A percentile compares a stretch with the other conserved stretches of the same genome.
phyloP scores from a whole-genome alignment of 2,888 invertebrate genomes.

The Balanococcus diminutus region DNA sequence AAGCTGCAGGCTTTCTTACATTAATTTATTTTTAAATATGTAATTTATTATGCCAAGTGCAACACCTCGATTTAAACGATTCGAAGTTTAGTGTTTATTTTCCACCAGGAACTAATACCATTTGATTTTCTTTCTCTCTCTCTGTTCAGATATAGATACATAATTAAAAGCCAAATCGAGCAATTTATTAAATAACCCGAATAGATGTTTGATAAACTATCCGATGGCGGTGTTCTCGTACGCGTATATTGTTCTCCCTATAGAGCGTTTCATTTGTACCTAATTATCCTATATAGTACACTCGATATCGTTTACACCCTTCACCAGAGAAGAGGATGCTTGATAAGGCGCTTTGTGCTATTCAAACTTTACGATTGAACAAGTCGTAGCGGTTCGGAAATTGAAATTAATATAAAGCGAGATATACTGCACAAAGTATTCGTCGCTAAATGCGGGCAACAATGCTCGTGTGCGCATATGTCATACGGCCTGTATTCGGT shows the following conservation, averaged over 20 bases:
- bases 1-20: no score
- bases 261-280: neutral
- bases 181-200: neutral
- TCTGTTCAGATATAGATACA: neutral
- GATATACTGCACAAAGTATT: neutral
- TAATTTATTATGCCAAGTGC: neutral
- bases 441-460: neutral
- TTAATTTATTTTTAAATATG: no score
- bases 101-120: neutral
- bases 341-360: neutral
- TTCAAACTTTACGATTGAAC: neutral
- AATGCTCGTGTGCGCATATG: neutral
- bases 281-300: neutral
- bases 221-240: neutral
- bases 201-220: neutral
- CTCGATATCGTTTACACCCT: neutral
- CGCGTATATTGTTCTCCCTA: neutral
- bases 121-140: neutral
- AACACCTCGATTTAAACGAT: neutral
- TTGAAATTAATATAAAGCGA: neutral
- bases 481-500: neutral
- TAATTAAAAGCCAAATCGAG: neutral
- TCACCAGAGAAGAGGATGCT: neutral
- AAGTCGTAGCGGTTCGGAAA: neutral
- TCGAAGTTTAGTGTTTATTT: neutral